phyloP scores from a whole-genome alignment of 2,888 invertebrate genomes.

The Bellardia bayeri region DNA sequence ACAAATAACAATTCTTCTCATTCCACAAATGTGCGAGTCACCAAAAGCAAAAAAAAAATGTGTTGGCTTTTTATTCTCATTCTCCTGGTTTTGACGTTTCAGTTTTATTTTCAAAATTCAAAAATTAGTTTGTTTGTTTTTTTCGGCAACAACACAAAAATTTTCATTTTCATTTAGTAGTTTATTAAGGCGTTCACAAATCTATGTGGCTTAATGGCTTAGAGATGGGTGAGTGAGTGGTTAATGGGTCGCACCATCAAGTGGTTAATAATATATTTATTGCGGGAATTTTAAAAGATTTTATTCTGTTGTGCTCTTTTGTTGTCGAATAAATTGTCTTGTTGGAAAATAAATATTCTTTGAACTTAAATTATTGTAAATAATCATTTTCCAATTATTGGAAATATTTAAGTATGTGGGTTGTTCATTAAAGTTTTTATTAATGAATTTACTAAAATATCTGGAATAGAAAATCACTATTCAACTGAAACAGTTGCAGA shows the following conservation, averaged over 20 bases:
- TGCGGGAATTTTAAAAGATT: background rate
- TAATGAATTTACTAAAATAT: no score
- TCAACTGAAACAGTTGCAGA: no score
- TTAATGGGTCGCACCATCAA: background rate
- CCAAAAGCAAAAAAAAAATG: background rate
- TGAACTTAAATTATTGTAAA: no score
- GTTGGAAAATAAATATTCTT: no score
- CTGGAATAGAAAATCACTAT: no score
- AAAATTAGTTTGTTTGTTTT: slow-evolving; percentile 26
- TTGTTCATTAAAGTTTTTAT: no score
- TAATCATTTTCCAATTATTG: no score
- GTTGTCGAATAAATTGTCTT: no score
- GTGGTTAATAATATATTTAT: slow-evolving; percentile 1
- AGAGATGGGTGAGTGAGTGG: slow-evolving; percentile 37
- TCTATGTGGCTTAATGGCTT: slow-evolving; percentile 11
- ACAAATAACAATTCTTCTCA: slow-evolving; percentile 47
- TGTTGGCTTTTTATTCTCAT: background rate
- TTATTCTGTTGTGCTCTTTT: background rate
- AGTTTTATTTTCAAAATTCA: slow-evolving; percentile 43
- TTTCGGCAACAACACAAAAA: slow-evolving; percentile 1
- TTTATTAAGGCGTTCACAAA: slow-evolving; percentile 60
- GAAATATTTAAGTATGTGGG: no score
- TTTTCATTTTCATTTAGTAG: slow-evolving; percentile 49
- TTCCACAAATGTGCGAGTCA: slow-evolving; percentile 5
- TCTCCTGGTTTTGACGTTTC: slow-evolving; percentile 13